Conservation (phyloP, 2,113 vertebrate genomes). For the Phycodurus eques region DNA sequence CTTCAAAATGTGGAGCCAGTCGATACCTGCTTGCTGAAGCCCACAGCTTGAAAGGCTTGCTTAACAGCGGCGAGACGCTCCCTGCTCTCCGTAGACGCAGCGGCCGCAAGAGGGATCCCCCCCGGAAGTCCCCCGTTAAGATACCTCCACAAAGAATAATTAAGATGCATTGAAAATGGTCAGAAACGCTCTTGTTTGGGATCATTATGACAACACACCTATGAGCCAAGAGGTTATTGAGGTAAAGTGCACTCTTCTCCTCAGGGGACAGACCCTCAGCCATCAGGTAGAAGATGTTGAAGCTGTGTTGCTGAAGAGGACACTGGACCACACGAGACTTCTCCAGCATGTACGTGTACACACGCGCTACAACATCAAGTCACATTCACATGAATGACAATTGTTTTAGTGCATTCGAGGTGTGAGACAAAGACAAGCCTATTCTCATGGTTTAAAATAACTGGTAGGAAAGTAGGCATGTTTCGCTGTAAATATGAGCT, state of each 20-base stretch:
- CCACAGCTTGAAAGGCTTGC: constrained; percentile 81
- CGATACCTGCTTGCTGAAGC: constrained; percentile 86
- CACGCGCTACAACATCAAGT: constrained; percentile 46
- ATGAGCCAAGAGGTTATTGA: constrained; percentile 75
- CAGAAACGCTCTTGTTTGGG: not conserved
- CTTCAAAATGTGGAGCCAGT: constrained; percentile 4
- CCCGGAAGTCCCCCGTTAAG: constrained; percentile 65
- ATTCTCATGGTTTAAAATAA: constrained; percentile 10
- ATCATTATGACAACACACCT: constrained; percentile 31
- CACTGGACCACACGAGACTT: constrained; percentile 81
- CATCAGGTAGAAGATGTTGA: constrained; percentile 87
- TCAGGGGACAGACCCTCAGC: constrained; percentile 85
- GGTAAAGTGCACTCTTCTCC: constrained; percentile 81
- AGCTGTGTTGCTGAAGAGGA: constrained; percentile 82
- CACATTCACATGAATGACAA: not conserved
- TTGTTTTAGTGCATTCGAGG: not conserved
- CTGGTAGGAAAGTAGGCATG: constrained; percentile 34
- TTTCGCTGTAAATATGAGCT: constrained; percentile 7
- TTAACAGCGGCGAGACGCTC: constrained; percentile 79
- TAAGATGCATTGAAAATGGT: not conserved
- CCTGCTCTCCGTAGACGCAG: constrained; percentile 75
- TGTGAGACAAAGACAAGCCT: too few relatives aligned
- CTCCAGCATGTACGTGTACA: constrained; percentile 87
- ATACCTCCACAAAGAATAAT: constrained; percentile 72
- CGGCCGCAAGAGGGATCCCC: constrained; percentile 56